Evolutionary conservation across 1,140 invertebrate species (phyloP).

Genomic region (Papilio xuthus): DNA sequence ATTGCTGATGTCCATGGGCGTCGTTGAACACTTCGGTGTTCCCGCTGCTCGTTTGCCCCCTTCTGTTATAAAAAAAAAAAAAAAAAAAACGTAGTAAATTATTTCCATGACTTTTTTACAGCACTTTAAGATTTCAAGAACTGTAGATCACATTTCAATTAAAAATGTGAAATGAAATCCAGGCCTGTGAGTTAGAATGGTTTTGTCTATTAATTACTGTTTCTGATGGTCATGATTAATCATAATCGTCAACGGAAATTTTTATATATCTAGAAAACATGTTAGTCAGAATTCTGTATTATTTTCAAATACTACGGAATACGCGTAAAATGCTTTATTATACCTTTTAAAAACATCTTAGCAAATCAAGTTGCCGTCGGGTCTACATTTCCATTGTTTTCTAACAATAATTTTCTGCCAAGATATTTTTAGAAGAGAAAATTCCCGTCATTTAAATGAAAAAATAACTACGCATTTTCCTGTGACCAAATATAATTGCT

Average conservation of each 20-base stretch:
- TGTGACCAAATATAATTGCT: not conserved
- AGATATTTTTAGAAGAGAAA: slow-evolving; percentile 44
- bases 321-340: slow-evolving; percentile 38
- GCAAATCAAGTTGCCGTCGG: not conserved
- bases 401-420: slow-evolving; percentile 57
- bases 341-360: not conserved
- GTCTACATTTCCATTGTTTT: slow-evolving; percentile 48
- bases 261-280: not conserved
- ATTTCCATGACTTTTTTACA: too few relatives aligned
- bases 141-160: too few relatives aligned
- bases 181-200: too few relatives aligned
- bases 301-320: slow-evolving; percentile 5
- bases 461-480: slow-evolving; percentile 9
- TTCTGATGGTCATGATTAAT: too few relatives aligned
- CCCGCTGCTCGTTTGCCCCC: too few relatives aligned
- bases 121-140: too few relatives aligned
- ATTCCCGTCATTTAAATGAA: slow-evolving; percentile 4
- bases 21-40: too few relatives aligned
- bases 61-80: too few relatives aligned
- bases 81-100: too few relatives aligned
- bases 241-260: not conserved
- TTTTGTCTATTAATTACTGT: too few relatives aligned
- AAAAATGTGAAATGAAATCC: too few relatives aligned
- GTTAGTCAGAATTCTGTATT: not conserved
- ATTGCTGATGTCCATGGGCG: too few relatives aligned